A percentile compares a stretch with the other conserved stretches of the same genome.
These are phyloP conservation scores for Spisula solida DNA, from an alignment of 2,888 invertebrate genomes.

Conservation along the genomic window DNA sequence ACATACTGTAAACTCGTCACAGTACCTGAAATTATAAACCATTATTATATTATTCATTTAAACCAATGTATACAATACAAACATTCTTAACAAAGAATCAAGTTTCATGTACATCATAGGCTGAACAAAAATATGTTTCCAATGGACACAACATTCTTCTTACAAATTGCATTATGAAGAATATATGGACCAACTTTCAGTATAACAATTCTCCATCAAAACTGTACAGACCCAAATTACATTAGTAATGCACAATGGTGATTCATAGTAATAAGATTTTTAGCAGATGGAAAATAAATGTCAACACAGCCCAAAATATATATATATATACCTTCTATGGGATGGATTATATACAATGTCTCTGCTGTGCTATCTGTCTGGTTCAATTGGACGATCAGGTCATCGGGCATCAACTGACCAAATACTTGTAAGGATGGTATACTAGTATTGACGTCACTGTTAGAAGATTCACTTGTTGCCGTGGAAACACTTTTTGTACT, in stretches of 20 bases:
- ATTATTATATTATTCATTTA: too few species aligned
- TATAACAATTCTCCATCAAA: too few species aligned
- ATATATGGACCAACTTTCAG: too few species aligned
- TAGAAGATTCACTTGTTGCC: not conserved
- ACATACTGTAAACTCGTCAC: conserved; percentile 92
- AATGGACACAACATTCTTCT: too few species aligned
- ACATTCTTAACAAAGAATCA: too few species aligned
- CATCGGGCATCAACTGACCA: conserved; percentile 91
- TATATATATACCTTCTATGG: conserved; percentile 85
- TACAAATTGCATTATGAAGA: too few species aligned
- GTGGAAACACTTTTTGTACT: not conserved
- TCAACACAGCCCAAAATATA: not conserved
- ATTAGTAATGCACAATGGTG: too few species aligned
- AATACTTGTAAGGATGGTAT: conserved; percentile 13
- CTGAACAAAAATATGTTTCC: too few species aligned
- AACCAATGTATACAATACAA: too few species aligned
- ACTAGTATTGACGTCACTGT: not conserved
- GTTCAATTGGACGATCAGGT: conserved; percentile 90
- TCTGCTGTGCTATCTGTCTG: conserved; percentile 56
- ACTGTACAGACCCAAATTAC: too few species aligned
- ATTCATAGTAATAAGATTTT: too few species aligned
- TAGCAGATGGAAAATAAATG: not conserved
- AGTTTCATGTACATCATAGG: too few species aligned
- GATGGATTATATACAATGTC: conserved; percentile 86
- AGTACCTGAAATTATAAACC: conserved; percentile 73